Evolutionary conservation across 2,888 invertebrate species (phyloP), one percentile per base, ranked within the genome.

Genomic region (Eupithecia tripunctaria): DNA sequence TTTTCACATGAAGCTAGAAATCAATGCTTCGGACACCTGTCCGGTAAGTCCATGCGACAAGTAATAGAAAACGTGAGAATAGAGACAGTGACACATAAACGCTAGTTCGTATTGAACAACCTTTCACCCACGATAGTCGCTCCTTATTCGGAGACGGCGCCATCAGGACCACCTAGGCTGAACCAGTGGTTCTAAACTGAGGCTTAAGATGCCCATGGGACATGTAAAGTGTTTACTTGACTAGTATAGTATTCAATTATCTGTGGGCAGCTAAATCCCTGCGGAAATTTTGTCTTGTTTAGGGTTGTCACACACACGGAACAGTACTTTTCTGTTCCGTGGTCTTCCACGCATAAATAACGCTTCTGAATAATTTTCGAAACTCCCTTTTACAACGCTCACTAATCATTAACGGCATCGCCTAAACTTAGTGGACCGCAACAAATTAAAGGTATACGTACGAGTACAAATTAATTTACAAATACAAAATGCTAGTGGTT

Each of bases 51-150:
- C 68, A 71, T 64, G 62, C 21, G 14, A 56, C 71, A 76, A 72
- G 63, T 78, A 76, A 80, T 76, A 73, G 78, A 74, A 78, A 83
- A 83, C 85, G 86, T 89, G 87, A 85, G 88, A 88, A 88, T 83
- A 79, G 85, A 85, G 86, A 86, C 85, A 84, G 78, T 80, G 78
- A 78, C 78, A 80, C 73, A 80, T 74, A 81, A 78, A 82, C 76
- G 81, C 63, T 71, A 65, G 72, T 63, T 72, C 73, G 81, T 79
- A 81, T 79, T 79, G 81, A 82, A 80, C 82, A 86, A 90, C 91
- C 91, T 91, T 91, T 91, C 89, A 91, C 90, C 90, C 77, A 79
- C 80, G 81, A 82, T 81, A 71, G 78, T 62, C 78, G 68, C 70
- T 76, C 87, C 88, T 83, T 88, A 86, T 87, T 87, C 60, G 86